Evolutionary conservation across 1,140 invertebrate species (phyloP), one percentile per base, ranked within the genome.

Genomic region (Sinonovacula constricta): DNA sequence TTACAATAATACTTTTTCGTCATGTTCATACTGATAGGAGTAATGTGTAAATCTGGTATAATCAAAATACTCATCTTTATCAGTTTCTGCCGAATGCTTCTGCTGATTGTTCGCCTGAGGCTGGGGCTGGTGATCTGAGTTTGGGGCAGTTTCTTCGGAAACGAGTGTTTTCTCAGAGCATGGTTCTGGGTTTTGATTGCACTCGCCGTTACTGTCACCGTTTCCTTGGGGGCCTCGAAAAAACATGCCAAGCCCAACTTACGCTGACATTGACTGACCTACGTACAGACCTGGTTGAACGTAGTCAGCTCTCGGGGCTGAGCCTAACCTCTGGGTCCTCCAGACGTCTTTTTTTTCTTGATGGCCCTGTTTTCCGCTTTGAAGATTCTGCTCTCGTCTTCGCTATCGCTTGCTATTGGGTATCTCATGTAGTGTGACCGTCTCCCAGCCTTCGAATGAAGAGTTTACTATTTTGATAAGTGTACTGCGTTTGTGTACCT

Each of bases 391-490:
- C 39, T 59, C 39, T 68, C 74, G 30, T 77, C 63, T 7, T 77
- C 74, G 10, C 12, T 54, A 49, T 77, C 74, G 15, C 60, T 66
- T 24, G 72, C 72, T 12, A 76, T 33, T 51, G 63, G 57, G 28
- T 76, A 28, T 24, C 34, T 54, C 39, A 36, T 76, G 66, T 49
- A 53, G 10, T 24, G 10, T 53, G 5, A 68, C 62, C 12, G 63
- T 67, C 10, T 63, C 39, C 74, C 74, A 77, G 7, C 74, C 51
- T 3, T 31, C 74, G 4, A 30, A 22, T 22, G 62, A 67, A 3
- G 39, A 59, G 28, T 78, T 66, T 1, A 66, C 75, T 18, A 69
- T 78, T 31, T 63, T 28, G 15, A 77, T 77, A 22, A 68, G 62
- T 39, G 66, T 79, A 31, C 72, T 80, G 15, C 69, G 18, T 3